Conservation (phyloP, 1,140 invertebrate genomes). For the Thrips palmi region DNA sequence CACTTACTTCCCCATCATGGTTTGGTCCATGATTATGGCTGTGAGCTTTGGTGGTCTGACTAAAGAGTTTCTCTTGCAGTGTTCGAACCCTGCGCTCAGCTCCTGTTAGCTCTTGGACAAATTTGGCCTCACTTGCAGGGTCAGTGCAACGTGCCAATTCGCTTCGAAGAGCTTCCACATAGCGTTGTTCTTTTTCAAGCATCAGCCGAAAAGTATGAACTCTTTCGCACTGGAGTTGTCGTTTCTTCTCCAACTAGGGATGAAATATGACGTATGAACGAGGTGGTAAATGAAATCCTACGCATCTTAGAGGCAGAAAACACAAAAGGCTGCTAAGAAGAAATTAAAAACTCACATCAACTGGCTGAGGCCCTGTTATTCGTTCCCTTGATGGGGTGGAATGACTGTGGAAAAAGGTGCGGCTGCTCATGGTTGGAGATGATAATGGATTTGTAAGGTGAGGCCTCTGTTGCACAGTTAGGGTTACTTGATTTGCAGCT, state of each 20-base stretch:
- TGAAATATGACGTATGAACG: too few relatives aligned
- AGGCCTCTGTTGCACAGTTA: constrained; percentile 37
- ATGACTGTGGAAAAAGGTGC: constrained; percentile 23
- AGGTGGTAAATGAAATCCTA: too few relatives aligned
- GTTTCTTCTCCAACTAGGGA: constrained; percentile 52
- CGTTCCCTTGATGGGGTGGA: constrained; percentile 27
- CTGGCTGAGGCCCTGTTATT: constrained; percentile 76
- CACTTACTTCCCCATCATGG: constrained; percentile 8
- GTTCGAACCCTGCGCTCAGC: constrained; percentile 39
- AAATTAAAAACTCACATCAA: constrained; percentile 51
- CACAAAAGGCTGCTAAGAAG: neutral
- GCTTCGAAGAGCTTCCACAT: constrained; percentile 47
- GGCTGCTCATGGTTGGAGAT: constrained; percentile 22
- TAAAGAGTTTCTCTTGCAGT: constrained; percentile 35
- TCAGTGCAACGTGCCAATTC: constrained; percentile 32
- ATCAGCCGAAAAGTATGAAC: constrained; percentile 58
- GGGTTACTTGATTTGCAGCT: constrained; percentile 39
- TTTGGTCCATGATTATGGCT: too few relatives aligned
- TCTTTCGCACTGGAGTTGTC: constrained; percentile 54
- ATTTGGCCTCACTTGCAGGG: constrained; percentile 23
- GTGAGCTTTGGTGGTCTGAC: constrained; percentile 24
- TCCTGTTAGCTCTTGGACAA: constrained; percentile 30
- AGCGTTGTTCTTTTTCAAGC: constrained; percentile 60
- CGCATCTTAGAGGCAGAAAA: too few relatives aligned
- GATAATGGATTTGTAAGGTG: constrained; percentile 13